Evolutionary conservation across 2,888 invertebrate genomes (phyloP).

Genomic region (Galerucella nymphaeae): DNA sequence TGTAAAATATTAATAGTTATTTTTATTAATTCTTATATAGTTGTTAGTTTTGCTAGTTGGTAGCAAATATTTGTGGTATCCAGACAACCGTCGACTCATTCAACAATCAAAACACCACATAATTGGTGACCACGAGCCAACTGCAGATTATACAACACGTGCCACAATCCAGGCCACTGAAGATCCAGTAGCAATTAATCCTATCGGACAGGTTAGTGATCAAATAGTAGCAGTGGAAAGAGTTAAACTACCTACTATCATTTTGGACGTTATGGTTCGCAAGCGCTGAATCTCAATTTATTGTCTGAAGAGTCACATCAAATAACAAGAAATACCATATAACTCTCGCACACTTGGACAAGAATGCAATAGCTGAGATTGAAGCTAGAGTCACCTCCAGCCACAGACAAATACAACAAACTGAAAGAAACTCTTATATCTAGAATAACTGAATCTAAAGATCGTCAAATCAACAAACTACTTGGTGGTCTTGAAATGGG

Average conservation of each 20-base stretch:
- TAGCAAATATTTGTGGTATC: too few species aligned
- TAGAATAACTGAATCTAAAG: constrained; percentile 34
- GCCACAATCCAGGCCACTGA: background rate
- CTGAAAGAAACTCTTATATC: constrained; percentile 21
- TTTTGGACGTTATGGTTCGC: constrained; percentile 25
- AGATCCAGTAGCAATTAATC: background rate
- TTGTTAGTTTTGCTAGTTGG: too few species aligned
- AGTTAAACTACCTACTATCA: constrained; percentile 14
- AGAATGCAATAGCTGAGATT: constrained; percentile 14
- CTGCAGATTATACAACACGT: background rate
- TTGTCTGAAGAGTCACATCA: constrained; percentile 11
- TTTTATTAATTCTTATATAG: too few species aligned
- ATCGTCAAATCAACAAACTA: constrained; percentile 37
- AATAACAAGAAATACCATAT: constrained; percentile 16
- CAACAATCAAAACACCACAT: background rate
- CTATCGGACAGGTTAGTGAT: background rate
- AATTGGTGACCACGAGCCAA: constrained; percentile 7
- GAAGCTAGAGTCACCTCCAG: background rate
- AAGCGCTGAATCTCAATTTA: constrained; percentile 12
- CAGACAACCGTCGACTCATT: too few species aligned
- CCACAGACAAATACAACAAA: constrained; percentile 15
- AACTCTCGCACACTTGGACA: constrained; percentile 8
- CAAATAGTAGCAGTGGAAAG: background rate
- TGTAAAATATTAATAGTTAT: too few species aligned
- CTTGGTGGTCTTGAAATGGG: constrained; percentile 44